Evolutionary conservation across 2,888 invertebrate species (phyloP), one percentile per base, ranked within the genome.

Genomic region (Proisotoma minuta): DNA sequence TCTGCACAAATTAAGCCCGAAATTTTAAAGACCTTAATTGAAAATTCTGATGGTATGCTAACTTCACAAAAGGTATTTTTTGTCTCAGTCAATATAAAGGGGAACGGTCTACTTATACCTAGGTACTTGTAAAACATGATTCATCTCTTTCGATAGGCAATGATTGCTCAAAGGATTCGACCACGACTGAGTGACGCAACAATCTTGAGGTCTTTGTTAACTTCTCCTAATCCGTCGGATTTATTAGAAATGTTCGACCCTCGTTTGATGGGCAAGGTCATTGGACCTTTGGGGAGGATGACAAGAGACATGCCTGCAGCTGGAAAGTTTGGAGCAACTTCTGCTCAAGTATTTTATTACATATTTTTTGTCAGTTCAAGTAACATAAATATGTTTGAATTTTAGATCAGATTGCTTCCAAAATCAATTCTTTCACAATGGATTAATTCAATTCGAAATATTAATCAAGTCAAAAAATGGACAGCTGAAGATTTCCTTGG

Each of bases 281-380:
- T 73, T 57, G 54, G 27, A 3, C 53, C 61, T 1, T 65, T 73
- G n/a, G 66, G 69, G n/a, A 69, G 65, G 48, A 70, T 69, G 20
- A 66, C 72, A 12, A 54, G 65, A 56, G 68, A 70, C 22, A 69
- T 73, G 69, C 71, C 73, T 3, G 71, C 69, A 39, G 65, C 62
- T 1, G 69, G 71, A 1, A 29, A 60, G 52, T 70, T 69, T 61
- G 73, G 71, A 34, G 52, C 62, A 2, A 65, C 60, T 15, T 63
- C 69, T 1, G 23, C 53, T 28, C 43, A 43, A 20, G 43, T 43
- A 43, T 12, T n/a, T n/a, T n/a, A n/a, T n/a, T n/a, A n/a, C 18
- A 43, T 43, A 43, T n/a, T 12, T 43, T 12, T 15, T 34, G 8
- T 10, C 34, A 20, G 3, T 24, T 23, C 51, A 15, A 20, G 3